Base-by-base conservation (phyloP, 2,888 invertebrate species). In the Biston stratarius region DNA sequence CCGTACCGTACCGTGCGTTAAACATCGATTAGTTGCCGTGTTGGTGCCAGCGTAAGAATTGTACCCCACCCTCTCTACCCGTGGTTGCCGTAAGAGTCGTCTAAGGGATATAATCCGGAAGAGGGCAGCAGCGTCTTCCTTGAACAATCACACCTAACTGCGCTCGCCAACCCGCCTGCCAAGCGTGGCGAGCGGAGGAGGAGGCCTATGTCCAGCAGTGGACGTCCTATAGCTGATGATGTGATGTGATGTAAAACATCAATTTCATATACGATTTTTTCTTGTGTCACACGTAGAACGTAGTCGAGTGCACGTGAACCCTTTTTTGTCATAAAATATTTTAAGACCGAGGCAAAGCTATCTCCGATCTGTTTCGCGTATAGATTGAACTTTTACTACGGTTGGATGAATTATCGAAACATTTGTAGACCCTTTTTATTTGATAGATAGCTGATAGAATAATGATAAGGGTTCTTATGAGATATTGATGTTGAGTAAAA, bases 381-480 rank as follows among this genome's bases (percentile, higher is more conserved):
- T 62, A 36, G 40, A 67, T 62, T 45, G 49, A 55, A 62, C 55
- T 24, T 63, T 59, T 60, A 53, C 59, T 59, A 36, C 61, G 61
- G 14, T 33, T 9, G 40, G 59, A 59, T 63, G 62, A 67, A 59
- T 67, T 63, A 59, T 63, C 49, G 62, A 59, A 67, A 62, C 47
- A 58, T 44, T 51, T 62, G 51, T 42, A 55, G 42, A 40, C 59
- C 40, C 64, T 65, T 65, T 65, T 53, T 55, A 55, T 58, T 61
- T 52, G 44, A 44, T 52, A 36, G 42, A 61, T 52, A 36, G 33
- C 15, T 38, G 15, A 57, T 51, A 45, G 55, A 55, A 55, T 55
- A 55, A 42, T 44, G 55, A 55, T 55, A 33, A 55, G 55, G 42
- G 55, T 44, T 12, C 8, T n/a, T 24, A 15, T 9, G 52, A 14